Evolutionary conservation across 2,797 vertebrate species (phyloP), one percentile per base, ranked within the genome.

Genomic region (Tenualosa thibaudeaui): DNA sequence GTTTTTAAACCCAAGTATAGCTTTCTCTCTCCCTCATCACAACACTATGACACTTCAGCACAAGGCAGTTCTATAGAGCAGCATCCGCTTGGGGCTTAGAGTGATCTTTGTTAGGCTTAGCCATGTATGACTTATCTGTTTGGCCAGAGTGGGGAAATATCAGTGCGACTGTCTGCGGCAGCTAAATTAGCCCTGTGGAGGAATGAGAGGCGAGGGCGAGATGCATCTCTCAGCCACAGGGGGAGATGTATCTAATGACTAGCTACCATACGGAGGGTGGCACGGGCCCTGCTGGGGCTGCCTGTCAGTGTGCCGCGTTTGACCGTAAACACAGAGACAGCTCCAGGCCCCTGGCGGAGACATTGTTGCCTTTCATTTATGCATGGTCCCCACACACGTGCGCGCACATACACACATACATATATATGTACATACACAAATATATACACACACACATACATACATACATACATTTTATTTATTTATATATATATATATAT

Each of bases 61-160:
- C 60, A 40, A 26, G 31, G 60, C 56, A 49, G 22, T 87, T 89
- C 88, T 8, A 85, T 88, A 86, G 89, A 90, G 90, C 86, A 90
- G 89, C 92, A 92, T 94, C 89, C 91, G 92, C 94, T 93, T 85
- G 22, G 88, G 95, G 93, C 92, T 92, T 93, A 89, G 91, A 92
- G 89, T 93, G 90, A 88, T 93, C 91, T 91, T 93, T 91, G 88
- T 93, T 94, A 86, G 85, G 86, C 87, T 93, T 91, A 94, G 90
- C 88, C 93, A 92, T 93, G 91, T 92, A 90, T 90, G 89, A 93
- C 93, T 91, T 92, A 94, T 93, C 92, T 86, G 87, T 95, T 91
- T 92, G 91, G 89, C 92, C 89, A 89, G 92, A 90, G 91, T 92
- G 91, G 91, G 89, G 89, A 90, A 91, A 92, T 93, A 93, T 94